Conservation (phyloP, 2,113 vertebrate genomes). For the Craseonycteris thonglongyai region DNA sequence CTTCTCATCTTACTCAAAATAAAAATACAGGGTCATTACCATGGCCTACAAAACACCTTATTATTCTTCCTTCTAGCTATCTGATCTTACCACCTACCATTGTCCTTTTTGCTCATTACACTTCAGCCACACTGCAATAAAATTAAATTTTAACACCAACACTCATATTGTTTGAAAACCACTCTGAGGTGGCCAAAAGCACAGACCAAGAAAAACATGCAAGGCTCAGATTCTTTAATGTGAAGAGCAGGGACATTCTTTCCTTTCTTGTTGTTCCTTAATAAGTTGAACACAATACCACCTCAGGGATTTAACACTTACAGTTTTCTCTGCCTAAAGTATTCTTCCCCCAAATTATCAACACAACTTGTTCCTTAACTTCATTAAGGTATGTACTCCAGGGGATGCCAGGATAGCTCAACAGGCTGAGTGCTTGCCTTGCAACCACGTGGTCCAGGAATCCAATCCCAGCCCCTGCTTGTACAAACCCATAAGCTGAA, state of each 20-base stretch:
- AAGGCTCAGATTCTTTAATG: neutral
- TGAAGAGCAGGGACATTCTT: neutral
- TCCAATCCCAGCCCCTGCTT: too few species aligned
- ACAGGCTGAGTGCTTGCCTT: too few species aligned
- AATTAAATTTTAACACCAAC: conserved; percentile 15
- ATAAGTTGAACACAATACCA: neutral
- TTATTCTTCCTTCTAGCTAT: neutral
- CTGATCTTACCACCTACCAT: neutral
- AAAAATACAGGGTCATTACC: neutral
- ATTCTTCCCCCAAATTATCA: conserved; percentile 1
- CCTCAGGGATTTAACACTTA: neutral
- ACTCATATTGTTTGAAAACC: neutral
- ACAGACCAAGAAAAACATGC: neutral
- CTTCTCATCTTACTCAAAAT: neutral
- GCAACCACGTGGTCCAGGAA: too few species aligned
- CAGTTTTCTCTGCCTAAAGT: neutral
- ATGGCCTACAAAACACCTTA: neutral
- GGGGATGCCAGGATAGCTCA: too few species aligned
- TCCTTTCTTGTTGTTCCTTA: neutral
- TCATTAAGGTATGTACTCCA: neutral
- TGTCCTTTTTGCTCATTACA: neutral
- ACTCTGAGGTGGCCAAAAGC: neutral
- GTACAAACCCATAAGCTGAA: too few species aligned
- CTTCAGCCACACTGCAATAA: neutral
- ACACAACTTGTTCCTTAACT: neutral